These are phyloP conservation scores for Sebastes itinus DNA, from an alignment of 2,797 vertebrate species.

Conservation along the genomic window DNA sequence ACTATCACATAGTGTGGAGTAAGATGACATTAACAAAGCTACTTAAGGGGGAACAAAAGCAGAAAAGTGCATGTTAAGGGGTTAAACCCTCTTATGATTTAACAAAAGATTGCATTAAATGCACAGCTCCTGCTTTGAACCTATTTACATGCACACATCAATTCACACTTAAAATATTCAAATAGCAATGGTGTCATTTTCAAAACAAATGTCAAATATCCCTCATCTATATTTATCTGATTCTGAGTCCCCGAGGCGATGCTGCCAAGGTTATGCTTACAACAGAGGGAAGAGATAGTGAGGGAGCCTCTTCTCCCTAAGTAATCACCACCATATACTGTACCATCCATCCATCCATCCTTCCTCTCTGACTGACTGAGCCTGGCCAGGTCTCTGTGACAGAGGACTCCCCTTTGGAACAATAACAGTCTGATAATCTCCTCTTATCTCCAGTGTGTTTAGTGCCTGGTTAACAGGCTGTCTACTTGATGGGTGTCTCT, in stretches of 20 bases:
- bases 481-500: slow-evolving; percentile 66
- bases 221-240: slow-evolving; percentile 19
- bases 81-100: background rate
- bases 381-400: slow-evolving; percentile 68
- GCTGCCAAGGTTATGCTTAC: slow-evolving; percentile 16
- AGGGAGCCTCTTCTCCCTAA: slow-evolving; percentile 23
- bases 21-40: background rate
- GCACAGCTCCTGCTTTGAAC: background rate
- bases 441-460: slow-evolving; percentile 76
- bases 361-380: slow-evolving; percentile 51
- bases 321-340: slow-evolving; percentile 30
- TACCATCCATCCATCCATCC: slow-evolving; percentile 16
- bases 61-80: background rate
- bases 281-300: slow-evolving; percentile 24
- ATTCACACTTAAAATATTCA: background rate
- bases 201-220: slow-evolving; percentile 24
- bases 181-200: slow-evolving; percentile 12
- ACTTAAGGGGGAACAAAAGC: background rate
- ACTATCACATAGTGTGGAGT: background rate
- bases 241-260: background rate
- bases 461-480: slow-evolving; percentile 74
- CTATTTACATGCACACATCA: background rate
- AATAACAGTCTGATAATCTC: slow-evolving; percentile 76
- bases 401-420: slow-evolving; percentile 73
- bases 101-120: background rate